Evolutionary conservation across 2,113 vertebrate genomes (phyloP), one percentile per base, ranked within the genome.

Genomic region (Marcusenius ussheri): DNA sequence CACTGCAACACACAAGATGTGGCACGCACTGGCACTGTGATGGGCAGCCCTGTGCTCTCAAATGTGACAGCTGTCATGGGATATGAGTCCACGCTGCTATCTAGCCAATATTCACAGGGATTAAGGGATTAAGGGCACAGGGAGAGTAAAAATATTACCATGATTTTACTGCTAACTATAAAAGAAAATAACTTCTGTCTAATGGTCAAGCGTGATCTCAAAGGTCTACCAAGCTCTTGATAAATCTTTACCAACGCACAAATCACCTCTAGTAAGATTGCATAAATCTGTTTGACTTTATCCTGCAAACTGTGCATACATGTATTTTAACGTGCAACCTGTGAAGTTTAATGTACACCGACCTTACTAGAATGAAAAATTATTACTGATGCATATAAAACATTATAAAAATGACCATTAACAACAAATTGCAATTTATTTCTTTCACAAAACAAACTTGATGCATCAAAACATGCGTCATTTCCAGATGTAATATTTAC

Each of bases 121-220:
- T 94, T 94, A 93, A 93, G 89, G 21, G 83, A 83, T 91, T 90
- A 89, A 91, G 91, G 94, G 93, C 91, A 93, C 93, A 94, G 94
- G 91, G 92, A 91, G 93, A 6, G 83, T 88, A 91, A 93, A 91
- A 93, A 87, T 35, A 93, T 92, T 92, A 93, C 91, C 85, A 91
- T 92, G 94, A 93, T 94, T 94, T 88, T 89, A 49, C 39, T 90
- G 86, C 83, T 8, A 62, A 39, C 56, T 21, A 51, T 50, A 31
- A 86, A 58, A 24, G 9, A 66, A 39, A 88, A 88, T 19, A 42
- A 7, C 51, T 56, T 56, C 15, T 5, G 13, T 21, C 35, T 13
- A 8, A 11, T 45, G 4, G 13, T 11, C 21, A 42, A 45, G 80
- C 17, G 45, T 0, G 3, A 24, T 83, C 80, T 83, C 35, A 17